Conservation (phyloP, 2,888 invertebrate genomes). For the Thyatira batis region DNA sequence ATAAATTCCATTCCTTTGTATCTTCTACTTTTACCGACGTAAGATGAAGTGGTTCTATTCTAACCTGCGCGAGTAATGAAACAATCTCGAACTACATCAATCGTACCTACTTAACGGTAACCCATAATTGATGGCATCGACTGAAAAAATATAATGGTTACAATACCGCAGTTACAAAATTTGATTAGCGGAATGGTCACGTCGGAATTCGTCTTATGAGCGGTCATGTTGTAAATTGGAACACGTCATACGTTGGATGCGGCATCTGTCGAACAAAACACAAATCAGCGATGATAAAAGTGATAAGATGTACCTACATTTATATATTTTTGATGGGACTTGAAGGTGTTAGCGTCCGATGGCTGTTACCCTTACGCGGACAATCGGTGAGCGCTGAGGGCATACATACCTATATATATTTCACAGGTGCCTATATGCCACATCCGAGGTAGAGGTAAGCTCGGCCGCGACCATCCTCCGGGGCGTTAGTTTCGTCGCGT, state of each 20-base stretch:
- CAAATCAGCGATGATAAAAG: no score
- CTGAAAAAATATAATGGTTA: constrained; percentile 73
- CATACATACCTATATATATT: no score
- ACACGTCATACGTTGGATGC: constrained; percentile 38
- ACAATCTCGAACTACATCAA: constrained; percentile 33
- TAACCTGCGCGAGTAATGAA: constrained; percentile 1
- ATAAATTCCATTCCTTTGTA: constrained; percentile 19
- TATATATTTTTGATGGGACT: no score
- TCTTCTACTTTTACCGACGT: constrained; percentile 4
- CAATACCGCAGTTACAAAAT: constrained; percentile 81
- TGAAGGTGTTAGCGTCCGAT: no score
- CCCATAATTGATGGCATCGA: constrained; percentile 65
- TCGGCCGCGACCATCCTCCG: constrained; percentile 26
- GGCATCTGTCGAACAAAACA: no score
- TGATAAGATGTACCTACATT: no score
- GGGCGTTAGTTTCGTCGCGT: constrained; percentile 67
- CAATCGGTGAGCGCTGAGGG: no score
- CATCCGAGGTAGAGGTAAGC: constrained; percentile 38
- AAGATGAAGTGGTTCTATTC: constrained; percentile 1
- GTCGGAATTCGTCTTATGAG: constrained; percentile 73
- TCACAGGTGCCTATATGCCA: constrained; percentile 31
- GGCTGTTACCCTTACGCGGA: no score
- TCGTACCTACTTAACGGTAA: constrained; percentile 70
- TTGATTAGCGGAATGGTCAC: constrained; percentile 81
- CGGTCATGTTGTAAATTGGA: constrained; percentile 27